phyloP scores from a whole-genome alignment of 2,113 vertebrate species.

The Bubo blakistoni region DNA sequence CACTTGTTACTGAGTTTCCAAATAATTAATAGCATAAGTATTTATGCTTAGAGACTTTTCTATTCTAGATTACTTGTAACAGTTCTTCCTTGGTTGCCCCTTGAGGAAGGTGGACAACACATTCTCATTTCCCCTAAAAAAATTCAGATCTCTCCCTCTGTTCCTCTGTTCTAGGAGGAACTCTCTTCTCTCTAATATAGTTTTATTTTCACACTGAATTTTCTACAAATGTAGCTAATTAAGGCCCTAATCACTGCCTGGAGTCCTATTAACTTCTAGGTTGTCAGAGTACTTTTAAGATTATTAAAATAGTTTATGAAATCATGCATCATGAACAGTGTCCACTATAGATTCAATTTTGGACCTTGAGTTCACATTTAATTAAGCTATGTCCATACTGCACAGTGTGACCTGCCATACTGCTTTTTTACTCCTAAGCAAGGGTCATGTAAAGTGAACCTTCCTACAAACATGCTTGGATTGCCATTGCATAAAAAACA shows the following conservation, averaged over 20 bases:
- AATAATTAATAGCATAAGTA: not conserved
- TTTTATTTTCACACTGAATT: not conserved
- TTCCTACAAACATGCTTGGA: not conserved
- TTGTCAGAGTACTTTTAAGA: not conserved
- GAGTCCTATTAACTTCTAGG: not conserved
- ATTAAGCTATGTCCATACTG: not conserved
- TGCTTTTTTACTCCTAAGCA: not conserved
- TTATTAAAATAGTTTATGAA: not conserved
- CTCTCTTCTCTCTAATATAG: not conserved
- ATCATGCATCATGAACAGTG: not conserved
- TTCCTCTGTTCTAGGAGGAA: not conserved
- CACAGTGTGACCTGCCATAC: not conserved
- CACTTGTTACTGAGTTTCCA: not conserved
- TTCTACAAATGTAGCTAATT: not conserved
- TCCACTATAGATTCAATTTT: not conserved
- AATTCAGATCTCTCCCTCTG: not conserved
- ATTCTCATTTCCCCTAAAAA: not conserved
- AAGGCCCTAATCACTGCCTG: not conserved
- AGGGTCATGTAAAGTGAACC: not conserved
- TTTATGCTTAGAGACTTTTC: not conserved
- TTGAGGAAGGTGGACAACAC: not conserved
- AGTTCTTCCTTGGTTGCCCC: not conserved
- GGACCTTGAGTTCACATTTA: not conserved
- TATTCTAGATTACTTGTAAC: not conserved
- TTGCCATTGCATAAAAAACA: not conserved